Evolutionary conservation across 1,140 invertebrate genomes (phyloP).

Genomic region (Rhopalosiphum maidis): DNA sequence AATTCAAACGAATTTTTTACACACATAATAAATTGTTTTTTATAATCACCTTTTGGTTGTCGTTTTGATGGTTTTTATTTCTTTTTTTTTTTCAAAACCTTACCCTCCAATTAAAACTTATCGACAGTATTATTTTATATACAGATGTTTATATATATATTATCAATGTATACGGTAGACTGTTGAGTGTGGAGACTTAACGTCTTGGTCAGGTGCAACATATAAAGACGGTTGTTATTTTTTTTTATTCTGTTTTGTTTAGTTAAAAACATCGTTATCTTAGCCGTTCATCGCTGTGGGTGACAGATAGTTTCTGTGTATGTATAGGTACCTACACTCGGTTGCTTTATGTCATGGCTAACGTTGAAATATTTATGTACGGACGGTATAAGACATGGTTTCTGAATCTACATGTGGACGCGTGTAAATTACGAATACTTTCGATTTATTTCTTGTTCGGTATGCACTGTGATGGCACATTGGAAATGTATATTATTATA

Average conservation of each 20-base stretch:
- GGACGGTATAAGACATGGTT: not conserved
- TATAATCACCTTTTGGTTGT: slow-evolving; percentile 25
- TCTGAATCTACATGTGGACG: not conserved
- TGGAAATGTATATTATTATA: not conserved
- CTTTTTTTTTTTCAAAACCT: not conserved
- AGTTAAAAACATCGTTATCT: slow-evolving; percentile 36
- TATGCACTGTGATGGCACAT: not conserved
- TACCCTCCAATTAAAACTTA: slow-evolving; percentile 34
- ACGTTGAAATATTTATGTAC: not conserved
- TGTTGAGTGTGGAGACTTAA: not conserved
- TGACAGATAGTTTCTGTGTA: slow-evolving; percentile 31
- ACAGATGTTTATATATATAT: not conserved
- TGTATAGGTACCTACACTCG: not conserved
- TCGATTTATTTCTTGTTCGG: slow-evolving; percentile 20
- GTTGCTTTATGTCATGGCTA: not conserved
- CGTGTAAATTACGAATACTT: slow-evolving; percentile 14
- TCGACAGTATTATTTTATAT: not conserved
- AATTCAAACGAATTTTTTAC: slow-evolving; percentile 39
- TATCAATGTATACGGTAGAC: slow-evolving; percentile 4
- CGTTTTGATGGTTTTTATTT: not conserved
- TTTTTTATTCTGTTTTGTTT: not conserved
- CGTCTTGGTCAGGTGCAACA: slow-evolving; percentile 29
- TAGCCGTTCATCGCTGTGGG: slow-evolving; percentile 27
- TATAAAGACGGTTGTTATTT: not conserved
- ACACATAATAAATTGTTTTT: slow-evolving; percentile 44